phyloP scores from a whole-genome alignment of 2,888 invertebrate species.

The Melieria crassipennis region DNA sequence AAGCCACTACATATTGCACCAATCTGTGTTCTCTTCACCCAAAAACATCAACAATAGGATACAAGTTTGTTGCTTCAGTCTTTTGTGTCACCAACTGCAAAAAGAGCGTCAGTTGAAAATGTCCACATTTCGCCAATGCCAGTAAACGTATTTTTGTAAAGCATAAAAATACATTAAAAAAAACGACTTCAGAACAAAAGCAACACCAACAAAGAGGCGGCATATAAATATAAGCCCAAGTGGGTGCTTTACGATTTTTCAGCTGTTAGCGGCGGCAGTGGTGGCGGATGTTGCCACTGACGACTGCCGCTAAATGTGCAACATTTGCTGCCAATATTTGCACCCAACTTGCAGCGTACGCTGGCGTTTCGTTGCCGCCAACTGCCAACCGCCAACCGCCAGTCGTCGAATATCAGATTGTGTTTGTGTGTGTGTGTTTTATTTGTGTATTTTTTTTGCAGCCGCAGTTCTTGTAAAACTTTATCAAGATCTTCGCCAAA shows the following conservation, averaged over 20 bases:
- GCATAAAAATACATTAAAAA: not conserved
- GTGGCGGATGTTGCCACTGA: conserved; percentile 22
- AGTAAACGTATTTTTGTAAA: not conserved
- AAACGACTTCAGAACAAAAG: not conserved
- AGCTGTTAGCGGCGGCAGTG: not conserved
- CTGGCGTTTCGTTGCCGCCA: too few relatives aligned
- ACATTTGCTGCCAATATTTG: conserved; percentile 45
- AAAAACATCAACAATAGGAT: too few relatives aligned
- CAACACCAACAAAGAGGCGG: not conserved
- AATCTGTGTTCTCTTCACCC: too few relatives aligned
- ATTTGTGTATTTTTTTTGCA: conserved; percentile 32
- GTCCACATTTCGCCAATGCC: too few relatives aligned
- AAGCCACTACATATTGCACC: too few relatives aligned
- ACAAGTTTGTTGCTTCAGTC: too few relatives aligned
- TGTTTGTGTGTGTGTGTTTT: conserved; percentile 38
- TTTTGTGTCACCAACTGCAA: too few relatives aligned
- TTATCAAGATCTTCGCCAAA: conserved; percentile 42
- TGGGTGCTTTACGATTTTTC: conserved; percentile 10
- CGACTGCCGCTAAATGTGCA: conserved; percentile 40
- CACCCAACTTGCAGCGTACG: conserved; percentile 32
- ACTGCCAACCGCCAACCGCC: too few relatives aligned
- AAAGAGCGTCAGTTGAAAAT: too few relatives aligned
- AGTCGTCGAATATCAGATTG: conserved; percentile 39
- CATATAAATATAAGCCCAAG: not conserved
- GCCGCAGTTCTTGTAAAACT: conserved; percentile 32